Percentiles rank a stretch among this genome's conserved stretches.
Conservation (phyloP, 2,113 vertebrate species). For the Boulengeromyrus knoepffleri region DNA sequence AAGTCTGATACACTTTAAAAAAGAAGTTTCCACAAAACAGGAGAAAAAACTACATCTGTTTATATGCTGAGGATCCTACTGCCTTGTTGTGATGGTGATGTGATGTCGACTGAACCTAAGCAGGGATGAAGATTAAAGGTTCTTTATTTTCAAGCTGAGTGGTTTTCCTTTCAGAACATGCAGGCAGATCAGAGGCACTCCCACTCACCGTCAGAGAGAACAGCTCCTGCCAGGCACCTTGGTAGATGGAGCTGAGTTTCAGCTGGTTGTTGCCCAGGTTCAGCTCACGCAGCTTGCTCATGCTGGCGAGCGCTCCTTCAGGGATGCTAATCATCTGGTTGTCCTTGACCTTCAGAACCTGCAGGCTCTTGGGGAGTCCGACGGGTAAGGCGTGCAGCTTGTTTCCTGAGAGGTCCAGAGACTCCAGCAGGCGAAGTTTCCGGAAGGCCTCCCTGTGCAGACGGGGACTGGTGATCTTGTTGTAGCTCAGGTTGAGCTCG, state of each 20-base stretch:
- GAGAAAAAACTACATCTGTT: not conserved
- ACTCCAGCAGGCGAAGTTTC: slow-evolving; percentile 79
- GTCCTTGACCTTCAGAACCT: slow-evolving; percentile 77
- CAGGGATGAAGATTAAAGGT: not conserved
- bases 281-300: slow-evolving; percentile 80
- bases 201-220: slow-evolving; percentile 68
- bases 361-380: slow-evolving; percentile 85
- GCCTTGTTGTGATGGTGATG: not conserved
- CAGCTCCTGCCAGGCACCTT: slow-evolving; percentile 83
- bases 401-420: slow-evolving; percentile 87
- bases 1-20: not conserved
- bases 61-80: not conserved
- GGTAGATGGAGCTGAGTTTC: slow-evolving; percentile 76
- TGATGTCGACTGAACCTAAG: not conserved
- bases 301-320: slow-evolving; percentile 70
- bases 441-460: slow-evolving; percentile 88
- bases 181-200: not conserved
- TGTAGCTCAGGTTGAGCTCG: slow-evolving; percentile 96
- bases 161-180: not conserved
- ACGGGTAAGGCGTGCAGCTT: slow-evolving; percentile 65
- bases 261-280: slow-evolving; percentile 82
- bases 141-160: not conserved
- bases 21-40: not conserved
- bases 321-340: slow-evolving; percentile 75
- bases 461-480: slow-evolving; percentile 75